phyloP scores from a whole-genome alignment of 1,140 invertebrate genomes.

The Homarus americanus region DNA sequence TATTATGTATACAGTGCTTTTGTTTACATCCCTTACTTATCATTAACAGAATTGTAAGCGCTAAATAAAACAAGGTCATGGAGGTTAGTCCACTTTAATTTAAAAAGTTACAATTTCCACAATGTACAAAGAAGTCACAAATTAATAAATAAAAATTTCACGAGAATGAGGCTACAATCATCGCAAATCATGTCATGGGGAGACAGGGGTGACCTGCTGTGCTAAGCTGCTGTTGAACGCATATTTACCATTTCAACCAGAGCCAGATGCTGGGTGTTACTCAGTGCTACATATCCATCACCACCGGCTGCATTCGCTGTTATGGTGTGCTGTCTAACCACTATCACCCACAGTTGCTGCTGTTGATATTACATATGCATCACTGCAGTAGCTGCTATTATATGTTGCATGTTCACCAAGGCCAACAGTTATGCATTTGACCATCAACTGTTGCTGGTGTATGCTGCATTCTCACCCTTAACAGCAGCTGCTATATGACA shows the following conservation, averaged over 20 bases:
- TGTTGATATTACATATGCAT: too few relatives aligned
- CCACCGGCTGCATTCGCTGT: neutral
- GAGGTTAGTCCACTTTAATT: conserved; percentile 50
- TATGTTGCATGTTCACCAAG: neutral
- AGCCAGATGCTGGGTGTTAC: neutral
- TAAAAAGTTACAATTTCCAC: conserved; percentile 59
- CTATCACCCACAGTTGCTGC: too few relatives aligned
- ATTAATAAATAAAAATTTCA: conserved; percentile 59
- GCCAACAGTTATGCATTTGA: too few relatives aligned
- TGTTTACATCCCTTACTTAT: neutral
- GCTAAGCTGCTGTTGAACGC: too few relatives aligned
- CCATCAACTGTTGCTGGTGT: neutral
- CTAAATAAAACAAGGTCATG: conserved; percentile 20
- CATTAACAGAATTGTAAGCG: neutral
- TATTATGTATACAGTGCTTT: too few relatives aligned
- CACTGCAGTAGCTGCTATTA: too few relatives aligned
- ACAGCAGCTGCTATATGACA: neutral
- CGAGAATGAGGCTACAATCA: conserved; percentile 51
- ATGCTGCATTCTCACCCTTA: neutral
- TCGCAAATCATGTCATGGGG: conserved; percentile 34
- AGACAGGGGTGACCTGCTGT: neutral
- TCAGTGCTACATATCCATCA: neutral
- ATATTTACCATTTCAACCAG: too few relatives aligned
- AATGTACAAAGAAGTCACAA: conserved; percentile 58
- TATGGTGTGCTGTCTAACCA: neutral